Conservation (phyloP, 2,113 vertebrate genomes). For the Etheostoma cragini region DNA sequence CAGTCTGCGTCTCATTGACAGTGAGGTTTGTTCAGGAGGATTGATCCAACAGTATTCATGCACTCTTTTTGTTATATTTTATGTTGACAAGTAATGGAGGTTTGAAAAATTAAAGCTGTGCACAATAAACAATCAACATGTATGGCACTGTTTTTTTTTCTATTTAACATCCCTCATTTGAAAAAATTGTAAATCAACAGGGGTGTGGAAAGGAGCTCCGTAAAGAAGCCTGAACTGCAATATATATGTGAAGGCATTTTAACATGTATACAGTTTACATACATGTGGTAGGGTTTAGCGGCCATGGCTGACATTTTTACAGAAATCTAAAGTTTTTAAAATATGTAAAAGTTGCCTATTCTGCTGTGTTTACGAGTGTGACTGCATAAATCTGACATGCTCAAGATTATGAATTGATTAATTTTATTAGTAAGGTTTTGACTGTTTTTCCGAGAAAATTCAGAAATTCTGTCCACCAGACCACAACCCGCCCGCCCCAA, state of each 20-base stretch:
- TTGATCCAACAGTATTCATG: conserved; percentile 40
- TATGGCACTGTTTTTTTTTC: conserved; percentile 43
- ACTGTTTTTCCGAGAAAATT: background rate
- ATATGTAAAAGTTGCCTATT: conserved; percentile 20
- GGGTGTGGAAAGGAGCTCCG: background rate
- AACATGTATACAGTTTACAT: conserved; percentile 55
- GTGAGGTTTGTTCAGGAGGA: background rate
- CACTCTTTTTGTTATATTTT: conserved; percentile 39
- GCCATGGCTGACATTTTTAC: conserved; percentile 62
- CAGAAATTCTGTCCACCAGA: background rate
- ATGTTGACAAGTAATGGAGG: conserved; percentile 66
- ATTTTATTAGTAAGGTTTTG: background rate
- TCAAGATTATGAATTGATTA: background rate
- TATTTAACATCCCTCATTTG: conserved; percentile 29
- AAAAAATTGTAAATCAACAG: conserved; percentile 29
- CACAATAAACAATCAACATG: conserved; percentile 73
- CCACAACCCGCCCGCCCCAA: no score
- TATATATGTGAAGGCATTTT: conserved; percentile 30
- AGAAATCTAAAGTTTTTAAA: conserved; percentile 66
- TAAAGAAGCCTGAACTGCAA: conserved; percentile 21
- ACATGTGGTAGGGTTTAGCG: conserved; percentile 32
- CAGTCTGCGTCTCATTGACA: conserved; percentile 13
- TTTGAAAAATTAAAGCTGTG: conserved; percentile 58
- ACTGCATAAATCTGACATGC: background rate
- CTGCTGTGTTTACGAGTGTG: conserved; percentile 20